These are phyloP conservation scores for Eospalax fontanierii DNA, from an alignment of 2,797 vertebrate species.

Conservation along the genomic window DNA sequence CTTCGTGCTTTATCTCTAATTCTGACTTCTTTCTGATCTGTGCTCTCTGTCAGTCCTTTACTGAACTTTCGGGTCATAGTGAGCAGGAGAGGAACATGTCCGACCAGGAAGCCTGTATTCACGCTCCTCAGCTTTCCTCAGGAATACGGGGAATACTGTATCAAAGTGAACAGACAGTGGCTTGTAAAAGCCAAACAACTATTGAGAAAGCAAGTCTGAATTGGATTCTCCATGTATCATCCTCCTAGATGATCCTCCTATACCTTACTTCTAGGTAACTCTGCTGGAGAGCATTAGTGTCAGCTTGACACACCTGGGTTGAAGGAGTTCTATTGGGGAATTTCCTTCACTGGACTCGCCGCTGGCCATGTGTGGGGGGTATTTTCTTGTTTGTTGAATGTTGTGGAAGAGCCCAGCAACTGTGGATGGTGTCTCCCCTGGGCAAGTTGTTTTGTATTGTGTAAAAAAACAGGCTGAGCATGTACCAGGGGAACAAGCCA, in stretches of 20 bases:
- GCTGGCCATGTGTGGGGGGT: no score
- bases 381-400: no score
- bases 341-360: no score
- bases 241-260: neutral
- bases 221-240: neutral
- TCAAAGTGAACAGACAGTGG: neutral
- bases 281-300: no score
- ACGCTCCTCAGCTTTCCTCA: neutral
- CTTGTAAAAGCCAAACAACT: neutral
- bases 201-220: neutral
- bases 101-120: neutral
- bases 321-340: no score
- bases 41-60: neutral
- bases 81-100: neutral
- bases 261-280: neutral
- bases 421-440: no score
- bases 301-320: no score
- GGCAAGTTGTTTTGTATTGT: no score
- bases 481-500: no score
- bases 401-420: no score
- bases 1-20: neutral
- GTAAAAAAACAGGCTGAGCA: no score
- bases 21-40: neutral
- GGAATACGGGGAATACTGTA: neutral
- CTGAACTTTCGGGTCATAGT: neutral